These are phyloP conservation scores for Oscheius sp. DNA, from an alignment of 2,888 invertebrate genomes.

Conservation along the genomic window DNA sequence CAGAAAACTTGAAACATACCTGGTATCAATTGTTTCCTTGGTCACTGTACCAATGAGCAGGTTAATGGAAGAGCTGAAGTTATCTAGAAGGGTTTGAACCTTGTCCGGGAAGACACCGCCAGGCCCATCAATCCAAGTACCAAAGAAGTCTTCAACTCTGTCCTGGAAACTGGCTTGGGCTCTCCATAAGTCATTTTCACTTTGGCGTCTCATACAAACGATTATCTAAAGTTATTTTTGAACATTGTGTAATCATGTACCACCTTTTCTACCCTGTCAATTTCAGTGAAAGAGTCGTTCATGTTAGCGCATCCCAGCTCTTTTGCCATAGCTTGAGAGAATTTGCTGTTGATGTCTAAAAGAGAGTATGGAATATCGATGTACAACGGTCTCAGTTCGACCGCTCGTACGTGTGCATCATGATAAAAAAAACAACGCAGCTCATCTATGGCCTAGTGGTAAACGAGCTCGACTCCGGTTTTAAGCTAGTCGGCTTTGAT, in stretches of 20 bases:
- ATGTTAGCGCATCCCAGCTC: not conserved
- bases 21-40: not conserved
- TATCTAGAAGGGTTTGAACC: not conserved
- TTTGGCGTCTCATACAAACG: not conserved
- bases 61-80: not conserved
- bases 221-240: not conserved
- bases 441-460: no score
- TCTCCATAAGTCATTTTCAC: not conserved
- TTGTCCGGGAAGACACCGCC: not conserved
- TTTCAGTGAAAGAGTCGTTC: not conserved
- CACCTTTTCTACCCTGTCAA: not conserved
- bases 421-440: no score
- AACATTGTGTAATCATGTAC: not conserved
- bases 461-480: no score
- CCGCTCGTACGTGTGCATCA: no score
- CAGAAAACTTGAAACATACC: not conserved
- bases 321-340: not conserved
- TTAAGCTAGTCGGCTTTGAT: no score
- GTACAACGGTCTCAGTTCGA: not conserved
- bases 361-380: not conserved
- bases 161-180: not conserved
- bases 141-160: constrained; percentile 12
- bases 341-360: constrained; percentile 9
- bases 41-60: not conserved
- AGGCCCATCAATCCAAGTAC: constrained; percentile 15